A percentile compares a stretch with the other conserved stretches of the same genome.
Evolutionary conservation across 2,888 invertebrate species (phyloP).

Genomic region (Lomographa bimaculata): DNA sequence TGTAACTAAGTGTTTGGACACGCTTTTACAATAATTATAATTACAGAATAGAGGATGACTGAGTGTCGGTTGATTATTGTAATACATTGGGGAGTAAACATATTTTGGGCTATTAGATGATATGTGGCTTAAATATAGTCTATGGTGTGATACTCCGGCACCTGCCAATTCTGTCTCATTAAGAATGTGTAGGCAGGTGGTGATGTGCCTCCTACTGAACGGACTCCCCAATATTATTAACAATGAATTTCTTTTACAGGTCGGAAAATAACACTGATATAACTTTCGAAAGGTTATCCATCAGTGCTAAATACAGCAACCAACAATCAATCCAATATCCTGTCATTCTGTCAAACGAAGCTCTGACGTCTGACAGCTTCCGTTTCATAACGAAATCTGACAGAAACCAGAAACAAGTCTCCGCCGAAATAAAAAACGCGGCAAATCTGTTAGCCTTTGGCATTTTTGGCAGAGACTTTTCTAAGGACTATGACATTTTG

Average conservation of each 20-base stretch:
- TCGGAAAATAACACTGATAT: conserved; percentile 46
- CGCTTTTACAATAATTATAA: no score
- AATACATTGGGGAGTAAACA: no score
- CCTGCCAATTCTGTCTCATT: no score
- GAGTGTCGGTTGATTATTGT: no score
- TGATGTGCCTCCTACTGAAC: no score
- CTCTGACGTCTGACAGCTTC: conserved; percentile 38
- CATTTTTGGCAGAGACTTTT: conserved; percentile 55
- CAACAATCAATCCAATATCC: conserved; percentile 52
- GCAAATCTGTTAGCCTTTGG: conserved; percentile 53
- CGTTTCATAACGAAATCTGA: conserved; percentile 35
- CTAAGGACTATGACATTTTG: conserved; percentile 44
- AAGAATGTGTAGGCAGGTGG: no score
- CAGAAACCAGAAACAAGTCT: conserved; percentile 39
- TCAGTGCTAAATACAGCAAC: conserved; percentile 53
- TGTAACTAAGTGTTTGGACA: no score
- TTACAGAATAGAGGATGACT: no score
- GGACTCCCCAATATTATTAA: no score
- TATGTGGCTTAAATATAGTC: no score
- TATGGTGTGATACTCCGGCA: no score
- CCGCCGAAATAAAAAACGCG: conserved; percentile 40
- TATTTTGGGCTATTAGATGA: no score
- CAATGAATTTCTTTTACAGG: conserved; percentile 41
- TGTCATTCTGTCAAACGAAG: conserved; percentile 43
- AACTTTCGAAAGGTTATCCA: conserved; percentile 51